These are phyloP conservation scores for Bujurquina vittata DNA, from an alignment of 2,113 vertebrate species.

Conservation along the genomic window DNA sequence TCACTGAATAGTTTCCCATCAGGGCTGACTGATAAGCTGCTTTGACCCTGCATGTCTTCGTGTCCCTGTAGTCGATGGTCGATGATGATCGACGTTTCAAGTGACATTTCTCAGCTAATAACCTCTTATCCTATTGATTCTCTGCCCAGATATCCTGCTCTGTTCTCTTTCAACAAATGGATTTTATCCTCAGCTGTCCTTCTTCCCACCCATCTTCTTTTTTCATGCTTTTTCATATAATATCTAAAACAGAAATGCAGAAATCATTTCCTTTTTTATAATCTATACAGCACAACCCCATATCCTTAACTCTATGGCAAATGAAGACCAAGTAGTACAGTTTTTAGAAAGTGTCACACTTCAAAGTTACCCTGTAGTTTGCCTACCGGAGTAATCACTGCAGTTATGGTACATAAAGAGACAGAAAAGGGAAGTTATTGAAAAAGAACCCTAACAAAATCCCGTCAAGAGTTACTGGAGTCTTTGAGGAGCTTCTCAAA, in stretches of 20 bases:
- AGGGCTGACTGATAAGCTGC: conserved; percentile 54
- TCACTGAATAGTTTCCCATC: conserved; percentile 49
- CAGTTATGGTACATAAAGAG: conserved; percentile 36
- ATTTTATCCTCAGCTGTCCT: conserved; percentile 62
- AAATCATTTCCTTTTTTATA: conserved; percentile 10
- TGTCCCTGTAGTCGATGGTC: conserved; percentile 65
- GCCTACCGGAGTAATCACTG: conserved; percentile 32
- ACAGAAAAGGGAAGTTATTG: conserved; percentile 13
- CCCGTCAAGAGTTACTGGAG: conserved; percentile 31
- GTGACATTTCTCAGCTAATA: conserved; percentile 78
- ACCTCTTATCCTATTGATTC: conserved; percentile 79
- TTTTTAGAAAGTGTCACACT: conserved; percentile 42
- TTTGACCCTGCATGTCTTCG: conserved; percentile 65
- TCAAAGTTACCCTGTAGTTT: conserved; percentile 59
- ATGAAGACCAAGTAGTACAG: conserved; percentile 51
- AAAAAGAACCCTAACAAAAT: conserved; percentile 45
- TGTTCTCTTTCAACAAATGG: conserved; percentile 68
- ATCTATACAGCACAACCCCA: not conserved
- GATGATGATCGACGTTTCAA: conserved; percentile 77
- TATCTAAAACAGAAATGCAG: conserved; percentile 23
- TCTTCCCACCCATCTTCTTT: conserved; percentile 35
- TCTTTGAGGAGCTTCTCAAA: conserved; percentile 58
- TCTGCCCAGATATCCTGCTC: conserved; percentile 61
- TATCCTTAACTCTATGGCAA: conserved; percentile 34
- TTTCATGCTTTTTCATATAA: conserved; percentile 32